These are phyloP conservation scores for Chunga burmeisteri DNA, from an alignment of 2,113 vertebrate genomes.

Conservation along the genomic window DNA sequence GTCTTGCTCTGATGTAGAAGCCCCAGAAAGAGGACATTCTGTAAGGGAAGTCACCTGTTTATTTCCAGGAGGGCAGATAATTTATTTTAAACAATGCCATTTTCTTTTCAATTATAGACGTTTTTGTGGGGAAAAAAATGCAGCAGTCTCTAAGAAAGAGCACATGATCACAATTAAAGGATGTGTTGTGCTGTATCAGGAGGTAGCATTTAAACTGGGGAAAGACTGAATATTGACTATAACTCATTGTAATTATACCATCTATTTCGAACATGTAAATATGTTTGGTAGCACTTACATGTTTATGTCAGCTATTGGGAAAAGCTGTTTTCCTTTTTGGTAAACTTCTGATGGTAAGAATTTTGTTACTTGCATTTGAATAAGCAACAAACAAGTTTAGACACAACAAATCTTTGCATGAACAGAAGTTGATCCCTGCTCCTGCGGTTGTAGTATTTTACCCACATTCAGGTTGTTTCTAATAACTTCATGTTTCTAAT, in stretches of 20 bases:
- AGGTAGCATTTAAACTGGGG: conserved; percentile 49
- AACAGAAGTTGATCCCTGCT: background rate
- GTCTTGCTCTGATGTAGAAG: background rate
- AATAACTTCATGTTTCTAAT: background rate
- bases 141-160: conserved; percentile 27
- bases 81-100: conserved; percentile 42
- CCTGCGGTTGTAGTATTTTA: background rate
- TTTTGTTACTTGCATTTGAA: conserved; percentile 16
- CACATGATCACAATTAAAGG: conserved; percentile 51
- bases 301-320: conserved; percentile 58
- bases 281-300: conserved; percentile 50
- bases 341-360: conserved; percentile 7
- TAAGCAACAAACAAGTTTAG: background rate
- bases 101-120: conserved; percentile 34
- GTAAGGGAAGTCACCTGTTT: conserved; percentile 14
- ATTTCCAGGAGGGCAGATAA: conserved; percentile 38
- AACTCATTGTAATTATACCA: conserved; percentile 63
- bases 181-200: conserved; percentile 36
- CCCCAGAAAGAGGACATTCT: background rate
- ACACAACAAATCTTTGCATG: fast-evolving
- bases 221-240: conserved; percentile 53
- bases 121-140: background rate
- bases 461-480: background rate
- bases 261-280: conserved; percentile 66
- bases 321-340: conserved; percentile 33